These are phyloP conservation scores for Hypolimnas misippus DNA, from an alignment of 2,888 invertebrate species.

Conservation along the genomic window DNA sequence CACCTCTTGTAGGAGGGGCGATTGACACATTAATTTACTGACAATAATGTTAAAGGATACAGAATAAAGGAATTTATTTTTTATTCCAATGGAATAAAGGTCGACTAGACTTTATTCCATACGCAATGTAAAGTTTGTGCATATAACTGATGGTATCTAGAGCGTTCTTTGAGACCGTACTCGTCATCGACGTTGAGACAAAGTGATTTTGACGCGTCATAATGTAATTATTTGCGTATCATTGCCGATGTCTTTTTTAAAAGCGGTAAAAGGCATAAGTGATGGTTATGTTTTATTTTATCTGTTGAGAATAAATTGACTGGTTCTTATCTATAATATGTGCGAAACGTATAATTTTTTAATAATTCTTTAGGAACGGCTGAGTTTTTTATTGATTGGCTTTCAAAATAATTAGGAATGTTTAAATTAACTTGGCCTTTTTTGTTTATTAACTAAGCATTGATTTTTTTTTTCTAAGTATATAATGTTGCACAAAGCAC, in stretches of 20 bases:
- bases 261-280: conserved; percentile 19
- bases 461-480: no score
- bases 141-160: conserved; percentile 62
- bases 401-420: no score
- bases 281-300: conserved; percentile 10
- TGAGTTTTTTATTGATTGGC: not conserved
- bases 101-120: not conserved
- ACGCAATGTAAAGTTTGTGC: conserved; percentile 51
- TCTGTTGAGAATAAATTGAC: not conserved
- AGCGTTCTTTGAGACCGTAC: conserved; percentile 63
- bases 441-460: no score
- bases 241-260: conserved; percentile 50
- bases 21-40: conserved; percentile 77
- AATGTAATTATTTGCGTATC: conserved; percentile 75
- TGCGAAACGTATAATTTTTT: not conserved
- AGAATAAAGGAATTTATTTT: conserved; percentile 40
- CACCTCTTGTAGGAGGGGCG: conserved; percentile 66
- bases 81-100: conserved; percentile 42
- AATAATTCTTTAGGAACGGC: not conserved
- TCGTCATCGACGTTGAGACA: conserved; percentile 70
- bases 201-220: conserved; percentile 74
- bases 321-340: not conserved
- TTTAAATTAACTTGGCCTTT: no score
- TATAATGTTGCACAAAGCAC: no score
- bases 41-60: conserved; percentile 45